phyloP scores from a whole-genome alignment of 2,113 vertebrate genomes.

The Ellobius talpinus region DNA sequence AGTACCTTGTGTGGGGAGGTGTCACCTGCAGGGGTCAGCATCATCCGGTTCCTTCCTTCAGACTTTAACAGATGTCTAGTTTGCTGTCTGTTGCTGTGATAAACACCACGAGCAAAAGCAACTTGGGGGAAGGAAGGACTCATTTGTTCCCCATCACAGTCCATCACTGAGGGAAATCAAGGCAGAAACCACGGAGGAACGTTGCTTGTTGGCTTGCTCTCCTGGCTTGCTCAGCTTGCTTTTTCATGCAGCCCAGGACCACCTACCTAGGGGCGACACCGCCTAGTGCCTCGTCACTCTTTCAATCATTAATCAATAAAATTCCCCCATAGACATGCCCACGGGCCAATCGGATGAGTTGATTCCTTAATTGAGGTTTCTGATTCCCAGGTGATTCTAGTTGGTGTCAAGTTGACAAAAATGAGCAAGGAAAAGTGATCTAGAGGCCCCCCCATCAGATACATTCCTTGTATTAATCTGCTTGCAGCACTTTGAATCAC shows the following conservation, averaged over 20 bases:
- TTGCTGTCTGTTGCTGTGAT: background rate
- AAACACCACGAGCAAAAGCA: background rate
- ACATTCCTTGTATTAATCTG: background rate
- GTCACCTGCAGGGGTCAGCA: background rate
- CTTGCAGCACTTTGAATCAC: rapidly evolving
- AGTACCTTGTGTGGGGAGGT: background rate
- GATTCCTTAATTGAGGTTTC: background rate
- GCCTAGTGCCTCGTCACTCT: background rate
- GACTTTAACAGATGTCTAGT: too few species aligned
- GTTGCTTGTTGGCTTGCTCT: background rate
- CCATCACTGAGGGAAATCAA: background rate
- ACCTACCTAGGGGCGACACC: too few species aligned
- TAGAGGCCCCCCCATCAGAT: background rate
- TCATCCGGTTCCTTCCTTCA: background rate
- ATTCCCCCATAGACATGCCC: background rate
- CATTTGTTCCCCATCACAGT: background rate
- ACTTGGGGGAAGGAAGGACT: background rate
- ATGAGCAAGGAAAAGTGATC: background rate
- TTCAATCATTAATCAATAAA: background rate
- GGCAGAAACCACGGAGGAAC: background rate
- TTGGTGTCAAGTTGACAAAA: background rate
- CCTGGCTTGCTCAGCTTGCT: background rate
- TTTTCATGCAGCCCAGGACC: background rate
- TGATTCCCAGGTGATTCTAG: background rate
- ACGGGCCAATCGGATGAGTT: background rate